Base-by-base conservation (phyloP, 1,140 invertebrate genomes). In the Eumaeus atala region DNA sequence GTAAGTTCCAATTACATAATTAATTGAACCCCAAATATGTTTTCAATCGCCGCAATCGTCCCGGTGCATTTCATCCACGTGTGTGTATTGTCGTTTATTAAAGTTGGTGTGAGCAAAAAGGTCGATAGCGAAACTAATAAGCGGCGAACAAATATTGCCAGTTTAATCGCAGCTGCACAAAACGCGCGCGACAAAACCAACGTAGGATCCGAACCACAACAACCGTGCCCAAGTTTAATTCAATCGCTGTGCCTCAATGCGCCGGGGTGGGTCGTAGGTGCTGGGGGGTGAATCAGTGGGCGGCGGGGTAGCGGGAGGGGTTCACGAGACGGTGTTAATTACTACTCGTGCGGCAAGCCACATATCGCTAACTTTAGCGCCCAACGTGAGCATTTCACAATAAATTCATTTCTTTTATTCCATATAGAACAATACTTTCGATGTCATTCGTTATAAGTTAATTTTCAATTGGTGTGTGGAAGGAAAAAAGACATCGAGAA, bases 221-320 rank as follows among this genome's bases (percentile, higher is more conserved):
- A 80, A 77, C 74, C 69, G 65, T 74, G 73, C 76, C 73, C 71
- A 83, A 85, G 74, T 85, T 83, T 85, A 82, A 83, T 83, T 83
- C 82, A 78, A 79, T 81, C 72, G 78, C 65, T 71, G 71, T 67
- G 73, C 64, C 67, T 62, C 72, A 66, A 60, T 73, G 40, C 14
- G 53, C 34, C 49, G 59, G 58, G 55, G 33, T 35, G 37, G 59
- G 21, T 28, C 21, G 21, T 28, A 6, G 21, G 21, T 28, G 21
- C 21, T 28, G 53, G 54, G 35, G 48, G n/a, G n/a, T n/a, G n/a
- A n/a, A n/a, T n/a, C 38, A 60, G 59, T 44, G 61, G 50, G 34
- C 58, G 54, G 56, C 14, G 44, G n/a, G n/a, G n/a, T n/a, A n/a
- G n/a, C n/a, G 42, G 34, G 53, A 38, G 14, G 36, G 9, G 28